A percentile compares a stretch with the other conserved stretches of the same genome.
These are phyloP conservation scores for Eupithecia pulchellata DNA, from an alignment of 2,888 invertebrate species.

Conservation along the genomic window DNA sequence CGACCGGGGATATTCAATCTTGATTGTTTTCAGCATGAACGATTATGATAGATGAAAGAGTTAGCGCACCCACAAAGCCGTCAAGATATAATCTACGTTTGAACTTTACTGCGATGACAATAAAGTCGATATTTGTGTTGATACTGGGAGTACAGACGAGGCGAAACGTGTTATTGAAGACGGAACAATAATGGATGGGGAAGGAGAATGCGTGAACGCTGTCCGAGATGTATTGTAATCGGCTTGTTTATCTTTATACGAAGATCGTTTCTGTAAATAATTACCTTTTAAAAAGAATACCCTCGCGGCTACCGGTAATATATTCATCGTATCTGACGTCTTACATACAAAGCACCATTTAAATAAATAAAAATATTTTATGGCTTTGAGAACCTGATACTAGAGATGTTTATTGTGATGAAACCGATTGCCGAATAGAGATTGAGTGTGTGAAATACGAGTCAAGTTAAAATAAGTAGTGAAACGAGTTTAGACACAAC, in stretches of 20 bases:
- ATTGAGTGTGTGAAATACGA: constrained; percentile 27
- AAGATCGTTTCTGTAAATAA: constrained; percentile 82
- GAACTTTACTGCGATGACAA: constrained; percentile 55
- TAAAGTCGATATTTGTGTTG: constrained; percentile 62
- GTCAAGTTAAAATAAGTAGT: neutral
- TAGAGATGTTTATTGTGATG: constrained; percentile 60
- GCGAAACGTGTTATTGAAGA: constrained; percentile 82
- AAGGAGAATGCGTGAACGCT: constrained; percentile 84
- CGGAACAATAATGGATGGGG: constrained; percentile 84
- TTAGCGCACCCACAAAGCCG: constrained; percentile 82
- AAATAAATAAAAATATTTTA: constrained; percentile 80
- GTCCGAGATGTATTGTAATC: constrained; percentile 84
- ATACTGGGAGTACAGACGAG: constrained; percentile 50
- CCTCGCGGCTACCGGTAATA: constrained; percentile 81
- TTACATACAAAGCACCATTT: constrained; percentile 80
- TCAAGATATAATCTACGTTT: constrained; percentile 55
- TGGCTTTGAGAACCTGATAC: constrained; percentile 63
- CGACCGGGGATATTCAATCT: constrained; percentile 75
- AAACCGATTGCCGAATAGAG: constrained; percentile 61
- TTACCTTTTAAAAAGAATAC: constrained; percentile 81
- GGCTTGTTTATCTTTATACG: constrained; percentile 81
- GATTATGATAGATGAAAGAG: constrained; percentile 86
- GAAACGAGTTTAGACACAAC: neutral
- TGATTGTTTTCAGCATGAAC: constrained; percentile 86
- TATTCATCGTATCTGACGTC: constrained; percentile 83